These are phyloP conservation scores for Acanthosoma haemorrhoidale DNA, from an alignment of 2,888 invertebrate species.

Conservation along the genomic window DNA sequence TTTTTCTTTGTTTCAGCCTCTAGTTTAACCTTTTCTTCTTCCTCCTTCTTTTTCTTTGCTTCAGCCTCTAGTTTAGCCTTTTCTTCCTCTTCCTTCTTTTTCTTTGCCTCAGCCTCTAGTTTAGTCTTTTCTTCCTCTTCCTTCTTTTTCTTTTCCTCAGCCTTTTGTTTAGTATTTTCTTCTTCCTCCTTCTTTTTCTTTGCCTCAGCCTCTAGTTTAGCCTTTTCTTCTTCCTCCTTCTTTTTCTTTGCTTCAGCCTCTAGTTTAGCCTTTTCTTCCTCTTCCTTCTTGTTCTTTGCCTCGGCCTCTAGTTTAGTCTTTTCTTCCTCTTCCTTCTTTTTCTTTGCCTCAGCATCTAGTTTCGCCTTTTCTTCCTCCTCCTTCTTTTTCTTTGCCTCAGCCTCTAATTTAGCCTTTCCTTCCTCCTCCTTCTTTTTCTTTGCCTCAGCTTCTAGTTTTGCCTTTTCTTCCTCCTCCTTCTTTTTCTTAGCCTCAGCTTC, in stretches of 20 bases:
- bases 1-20: slow-evolving; percentile 42
- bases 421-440: slow-evolving; percentile 27
- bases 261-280: slow-evolving; percentile 24
- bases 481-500: slow-evolving; percentile 30
- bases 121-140: neutral
- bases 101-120: neutral
- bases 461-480: slow-evolving; percentile 31
- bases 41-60: neutral
- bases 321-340: slow-evolving; percentile 43
- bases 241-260: slow-evolving; percentile 39
- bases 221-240: slow-evolving; percentile 36
- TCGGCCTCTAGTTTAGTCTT: slow-evolving; percentile 42
- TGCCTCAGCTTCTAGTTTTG: slow-evolving; percentile 25
- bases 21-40: neutral
- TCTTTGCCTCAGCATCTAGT: slow-evolving; percentile 18
- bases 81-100: neutral
- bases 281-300: slow-evolving; percentile 25
- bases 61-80: neutral
- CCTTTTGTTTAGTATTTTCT: slow-evolving; percentile 32
- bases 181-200: slow-evolving; percentile 42
- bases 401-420: slow-evolving; percentile 23
- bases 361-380: slow-evolving; percentile 30
- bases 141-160: neutral
- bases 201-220: slow-evolving; percentile 30
- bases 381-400: slow-evolving; percentile 20